These are phyloP conservation scores for Cryptus viduatorius DNA, from an alignment of 2,888 invertebrate genomes.

Conservation along the genomic window DNA sequence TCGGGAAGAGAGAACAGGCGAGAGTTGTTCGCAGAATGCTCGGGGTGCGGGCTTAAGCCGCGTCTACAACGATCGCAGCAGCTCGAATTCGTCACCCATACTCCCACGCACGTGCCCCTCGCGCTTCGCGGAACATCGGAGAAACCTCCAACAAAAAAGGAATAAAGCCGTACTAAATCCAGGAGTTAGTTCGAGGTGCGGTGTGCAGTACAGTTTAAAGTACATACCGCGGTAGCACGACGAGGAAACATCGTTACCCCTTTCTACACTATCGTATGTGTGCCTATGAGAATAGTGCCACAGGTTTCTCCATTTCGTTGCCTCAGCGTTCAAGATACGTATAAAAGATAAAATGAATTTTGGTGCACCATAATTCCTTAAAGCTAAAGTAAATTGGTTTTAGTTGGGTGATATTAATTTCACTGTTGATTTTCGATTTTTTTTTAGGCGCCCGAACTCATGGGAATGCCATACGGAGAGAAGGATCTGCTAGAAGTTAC, in stretches of 20 bases:
- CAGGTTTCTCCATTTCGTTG: not conserved
- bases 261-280: constrained; percentile 1
- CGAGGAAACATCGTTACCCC: constrained; percentile 29
- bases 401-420: too few species aligned
- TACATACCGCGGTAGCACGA: not conserved
- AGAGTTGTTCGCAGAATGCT: constrained; percentile 47
- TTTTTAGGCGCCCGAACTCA: too few species aligned
- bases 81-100: constrained; percentile 54
- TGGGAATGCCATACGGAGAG: too few species aligned
- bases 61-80: constrained; percentile 48
- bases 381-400: too few species aligned
- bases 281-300: not conserved
- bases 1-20: constrained; percentile 28
- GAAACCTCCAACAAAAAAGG: constrained; percentile 34
- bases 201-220: constrained; percentile 15
- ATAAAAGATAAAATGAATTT: not conserved
- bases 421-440: too few species aligned
- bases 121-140: constrained; percentile 28
- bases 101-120: not conserved
- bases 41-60: constrained; percentile 49
- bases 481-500: too few species aligned
- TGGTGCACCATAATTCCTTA: not conserved
- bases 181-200: constrained; percentile 42
- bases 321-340: not conserved
- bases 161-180: constrained; percentile 44